Conservation (phyloP, 2,888 invertebrate genomes). For the Syrista parreyssii region DNA sequence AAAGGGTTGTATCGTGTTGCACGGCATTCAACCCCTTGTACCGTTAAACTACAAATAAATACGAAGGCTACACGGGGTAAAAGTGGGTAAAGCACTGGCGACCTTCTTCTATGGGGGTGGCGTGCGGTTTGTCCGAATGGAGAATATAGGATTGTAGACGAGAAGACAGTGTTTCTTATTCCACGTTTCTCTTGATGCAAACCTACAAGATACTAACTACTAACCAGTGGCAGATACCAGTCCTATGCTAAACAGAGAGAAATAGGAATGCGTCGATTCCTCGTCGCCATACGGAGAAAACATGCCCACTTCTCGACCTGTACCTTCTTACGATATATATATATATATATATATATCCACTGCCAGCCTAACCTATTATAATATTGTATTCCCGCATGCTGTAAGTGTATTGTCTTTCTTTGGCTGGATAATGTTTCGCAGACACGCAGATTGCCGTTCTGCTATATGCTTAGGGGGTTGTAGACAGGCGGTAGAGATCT, state of each 20-base stretch:
- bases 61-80: constrained; percentile 27
- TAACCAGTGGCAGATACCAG: background rate
- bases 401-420: constrained; percentile 55
- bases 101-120: background rate
- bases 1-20: constrained; percentile 53
- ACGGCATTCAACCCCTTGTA: constrained; percentile 52
- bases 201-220: background rate
- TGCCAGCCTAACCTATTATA: constrained; percentile 28
- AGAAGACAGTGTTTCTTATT: background rate
- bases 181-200: background rate
- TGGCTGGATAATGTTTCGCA: constrained; percentile 54
- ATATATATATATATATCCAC: background rate
- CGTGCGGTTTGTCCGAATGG: background rate
- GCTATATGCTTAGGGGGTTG: background rate
- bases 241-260: background rate
- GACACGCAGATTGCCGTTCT: constrained; percentile 46
- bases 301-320: background rate
- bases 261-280: background rate
- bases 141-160: background rate
- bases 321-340: background rate
- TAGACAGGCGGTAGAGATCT: background rate
- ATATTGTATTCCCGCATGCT: constrained; percentile 31
- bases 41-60: constrained; percentile 48
- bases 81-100: constrained; percentile 24
- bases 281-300: background rate